Evolutionary conservation across 2,113 vertebrate genomes (phyloP), one percentile per base, ranked within the genome.

Genomic region (Oreochromis spilurus): DNA sequence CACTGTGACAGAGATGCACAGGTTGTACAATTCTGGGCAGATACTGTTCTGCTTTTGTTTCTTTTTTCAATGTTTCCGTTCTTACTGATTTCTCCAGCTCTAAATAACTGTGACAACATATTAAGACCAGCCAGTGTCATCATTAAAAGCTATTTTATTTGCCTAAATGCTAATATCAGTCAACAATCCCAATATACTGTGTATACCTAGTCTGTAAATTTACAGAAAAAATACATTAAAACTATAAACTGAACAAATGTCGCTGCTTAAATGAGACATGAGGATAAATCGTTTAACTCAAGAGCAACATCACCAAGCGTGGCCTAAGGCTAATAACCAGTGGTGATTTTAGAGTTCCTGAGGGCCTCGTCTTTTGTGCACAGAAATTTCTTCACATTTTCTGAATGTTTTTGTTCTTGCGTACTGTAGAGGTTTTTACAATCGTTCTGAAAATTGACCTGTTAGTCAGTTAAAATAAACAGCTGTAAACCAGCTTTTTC

Each of bases 61-160:
- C 26, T 16, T 31, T 58, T 2, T 58, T 58, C 29, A 26, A 4
- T 0, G 14, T 1, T 58, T 58, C 4, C 31, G 34, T 7, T 38
- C 19, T 34, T 67, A n/a, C 21, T 67, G 62, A 21, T 67, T 67
- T 67, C 34, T 67, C 62, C 11, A 67, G 2, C 60, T 65, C 4
- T 36, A 65, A 65, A 38, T 65, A 17, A 38, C 9, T 0, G 58
- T 7, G 58, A 62, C 58, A 38, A 65, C 60, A 65, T 38, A 67
- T 40, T 67, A 38, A n/a, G 19, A 67, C 19, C 34, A 67, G 62
- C 0, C 0, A 2, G 0, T 38, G 19, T 40, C 10, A 67, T 67
- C 62, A 2, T 0, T 67, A 40, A 67, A 67, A 38, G 34, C 17
- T 1, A n/a, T 67, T 38, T 67, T 17, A 58, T 16, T 57, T 58